Conservation (phyloP, 2,113 vertebrate species). For the Eulemur rufifrons region DNA sequence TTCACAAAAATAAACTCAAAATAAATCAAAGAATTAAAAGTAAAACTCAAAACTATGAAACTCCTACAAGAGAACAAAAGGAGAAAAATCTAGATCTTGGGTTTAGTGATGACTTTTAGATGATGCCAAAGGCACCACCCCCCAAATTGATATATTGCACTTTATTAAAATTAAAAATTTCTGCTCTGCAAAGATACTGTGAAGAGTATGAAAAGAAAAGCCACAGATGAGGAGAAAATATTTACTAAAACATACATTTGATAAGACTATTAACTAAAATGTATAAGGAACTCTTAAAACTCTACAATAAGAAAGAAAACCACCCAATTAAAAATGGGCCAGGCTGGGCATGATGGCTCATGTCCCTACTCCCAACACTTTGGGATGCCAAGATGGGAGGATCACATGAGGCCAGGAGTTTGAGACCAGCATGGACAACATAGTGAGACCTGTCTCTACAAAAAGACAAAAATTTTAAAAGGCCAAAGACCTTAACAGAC, state of each 20-base stretch:
- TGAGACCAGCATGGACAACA: too few relatives aligned
- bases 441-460: too few relatives aligned
- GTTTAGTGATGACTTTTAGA: background rate
- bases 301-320: background rate
- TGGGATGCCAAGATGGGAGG: too few relatives aligned
- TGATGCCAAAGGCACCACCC: background rate
- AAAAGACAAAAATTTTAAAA: too few relatives aligned
- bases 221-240: background rate
- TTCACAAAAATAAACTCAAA: background rate
- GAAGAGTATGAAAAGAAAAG: background rate
- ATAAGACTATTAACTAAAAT: background rate
- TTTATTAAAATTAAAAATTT: background rate
- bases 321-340: background rate
- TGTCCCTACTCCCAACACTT: too few relatives aligned
- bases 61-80: background rate
- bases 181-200: background rate
- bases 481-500: background rate
- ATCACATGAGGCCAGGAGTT: too few relatives aligned
- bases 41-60: background rate
- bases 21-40: background rate
- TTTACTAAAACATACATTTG: background rate
- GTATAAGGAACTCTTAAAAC: background rate
- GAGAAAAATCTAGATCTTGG: background rate
- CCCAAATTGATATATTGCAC: background rate
- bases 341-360: too few relatives aligned